Conservation (phyloP, 1,140 invertebrate genomes). For the Papilio glaucus region DNA sequence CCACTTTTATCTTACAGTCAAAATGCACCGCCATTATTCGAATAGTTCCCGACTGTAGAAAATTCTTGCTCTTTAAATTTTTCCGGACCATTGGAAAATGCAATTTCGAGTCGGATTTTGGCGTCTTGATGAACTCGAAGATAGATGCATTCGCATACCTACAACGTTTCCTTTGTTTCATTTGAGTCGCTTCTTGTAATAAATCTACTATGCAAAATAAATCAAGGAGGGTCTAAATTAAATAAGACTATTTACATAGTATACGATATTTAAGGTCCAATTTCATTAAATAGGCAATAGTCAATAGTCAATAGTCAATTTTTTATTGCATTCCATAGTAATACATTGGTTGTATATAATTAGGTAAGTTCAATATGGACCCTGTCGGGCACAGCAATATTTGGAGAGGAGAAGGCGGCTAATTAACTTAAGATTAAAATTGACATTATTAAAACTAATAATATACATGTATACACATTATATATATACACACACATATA, state of each 20-base stretch:
- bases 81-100: slow-evolving; percentile 45
- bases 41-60: slow-evolving; percentile 40
- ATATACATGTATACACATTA: no score
- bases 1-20: slow-evolving; percentile 55
- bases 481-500: no score
- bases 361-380: no score
- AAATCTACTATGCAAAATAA: not conserved
- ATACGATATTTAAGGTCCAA: not conserved
- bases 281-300: not conserved
- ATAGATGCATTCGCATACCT: slow-evolving; percentile 30
- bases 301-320: no score
- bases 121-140: slow-evolving; percentile 36
- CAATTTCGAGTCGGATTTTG: slow-evolving; percentile 46
- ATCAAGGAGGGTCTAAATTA: not conserved
- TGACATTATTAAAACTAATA: no score
- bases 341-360: no score
- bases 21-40: slow-evolving; percentile 53
- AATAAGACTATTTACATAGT: not conserved
- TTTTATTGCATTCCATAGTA: no score
- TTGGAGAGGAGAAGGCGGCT: no score
- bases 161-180: slow-evolving; percentile 13
- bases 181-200: not conserved
- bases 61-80: slow-evolving; percentile 42
- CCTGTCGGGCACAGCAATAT: no score
- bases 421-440: no score